Conservation (phyloP, 30 jellyfish, hydroid and myxozoan species). For the Morbakka virulenta region DNA sequence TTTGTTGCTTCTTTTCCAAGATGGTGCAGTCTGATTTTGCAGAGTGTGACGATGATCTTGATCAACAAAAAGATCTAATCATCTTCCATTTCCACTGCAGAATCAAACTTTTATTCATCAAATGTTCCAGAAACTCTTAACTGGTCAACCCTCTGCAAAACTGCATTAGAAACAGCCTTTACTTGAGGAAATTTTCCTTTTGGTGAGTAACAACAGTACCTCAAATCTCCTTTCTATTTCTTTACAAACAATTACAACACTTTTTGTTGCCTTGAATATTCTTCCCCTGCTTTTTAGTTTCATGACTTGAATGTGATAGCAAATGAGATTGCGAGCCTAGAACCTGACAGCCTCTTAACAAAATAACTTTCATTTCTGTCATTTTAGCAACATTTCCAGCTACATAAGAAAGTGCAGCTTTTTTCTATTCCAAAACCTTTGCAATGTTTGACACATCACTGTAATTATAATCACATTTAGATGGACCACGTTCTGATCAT, state of each 20-base stretch:
- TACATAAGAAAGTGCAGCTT: conserved; percentile 46
- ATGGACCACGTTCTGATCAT: conserved; percentile 19
- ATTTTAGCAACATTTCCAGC: conserved; percentile 59
- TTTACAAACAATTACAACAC: conserved; percentile 50
- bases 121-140: conserved; percentile 21
- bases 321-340: conserved; percentile 8
- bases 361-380: conserved; percentile 9
- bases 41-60: too few species aligned
- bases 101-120: conserved; percentile 49
- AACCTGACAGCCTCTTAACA: conserved; percentile 19
- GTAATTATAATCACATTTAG: conserved; percentile 23
- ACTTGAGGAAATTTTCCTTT: conserved; percentile 61
- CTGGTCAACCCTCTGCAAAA: conserved; percentile 13
- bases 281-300: conserved; percentile 70
- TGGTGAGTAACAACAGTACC: conserved; percentile 35
- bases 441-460: conserved; percentile 23
- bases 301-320: conserved; percentile 1
- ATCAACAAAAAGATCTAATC: too few species aligned
- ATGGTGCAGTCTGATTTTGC: conserved; percentile 53
- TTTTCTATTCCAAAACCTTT: conserved; percentile 33
- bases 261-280: conserved; percentile 33
- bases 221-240: conserved; percentile 46
- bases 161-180: conserved; percentile 34
- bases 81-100: conserved; percentile 48
- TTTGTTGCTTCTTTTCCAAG: conserved; percentile 44